phyloP scores from a whole-genome alignment of 2,888 invertebrate genomes.

The Macropis europaea region DNA sequence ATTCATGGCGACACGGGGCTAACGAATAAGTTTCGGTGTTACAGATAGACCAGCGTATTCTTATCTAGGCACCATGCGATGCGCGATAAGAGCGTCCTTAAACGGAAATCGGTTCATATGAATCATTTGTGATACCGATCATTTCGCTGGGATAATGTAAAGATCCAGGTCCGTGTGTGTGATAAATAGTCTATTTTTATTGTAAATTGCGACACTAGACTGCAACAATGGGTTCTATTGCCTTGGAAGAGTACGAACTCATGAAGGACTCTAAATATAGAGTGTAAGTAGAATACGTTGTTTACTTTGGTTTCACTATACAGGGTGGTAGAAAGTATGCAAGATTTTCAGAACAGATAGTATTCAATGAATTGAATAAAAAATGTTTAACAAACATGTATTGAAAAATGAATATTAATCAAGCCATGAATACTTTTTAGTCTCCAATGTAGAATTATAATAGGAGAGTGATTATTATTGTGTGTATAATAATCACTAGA shows the following conservation, averaged over 20 bases:
- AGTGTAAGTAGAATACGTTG: conserved; percentile 80
- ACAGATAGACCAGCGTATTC: conserved; percentile 24
- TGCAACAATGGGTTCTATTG: conserved; percentile 81
- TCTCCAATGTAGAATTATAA: background rate
- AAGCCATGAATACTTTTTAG: too few relatives aligned
- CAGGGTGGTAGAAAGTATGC: too few relatives aligned
- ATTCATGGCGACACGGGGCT: background rate
- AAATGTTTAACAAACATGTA: too few relatives aligned
- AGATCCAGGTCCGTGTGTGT: conserved; percentile 2
- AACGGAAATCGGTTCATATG: conserved; percentile 17
- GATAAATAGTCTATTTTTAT: conserved; percentile 29
- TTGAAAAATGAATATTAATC: too few relatives aligned
- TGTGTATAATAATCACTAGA: too few relatives aligned
- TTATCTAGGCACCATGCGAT: conserved; percentile 37
- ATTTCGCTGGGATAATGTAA: conserved; percentile 46
- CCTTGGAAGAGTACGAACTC: conserved; percentile 89
- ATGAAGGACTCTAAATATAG: conserved; percentile 91
- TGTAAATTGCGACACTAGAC: conserved; percentile 17
- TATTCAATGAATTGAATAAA: too few relatives aligned
- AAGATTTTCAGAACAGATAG: too few relatives aligned
- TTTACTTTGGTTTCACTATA: background rate
- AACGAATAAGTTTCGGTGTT: conserved; percentile 20
- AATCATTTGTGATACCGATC: conserved; percentile 28
- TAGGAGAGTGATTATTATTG: background rate
- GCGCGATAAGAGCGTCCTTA: conserved; percentile 25